Conservation (phyloP, 2,113 vertebrate genomes). For the Columbina picui region DNA sequence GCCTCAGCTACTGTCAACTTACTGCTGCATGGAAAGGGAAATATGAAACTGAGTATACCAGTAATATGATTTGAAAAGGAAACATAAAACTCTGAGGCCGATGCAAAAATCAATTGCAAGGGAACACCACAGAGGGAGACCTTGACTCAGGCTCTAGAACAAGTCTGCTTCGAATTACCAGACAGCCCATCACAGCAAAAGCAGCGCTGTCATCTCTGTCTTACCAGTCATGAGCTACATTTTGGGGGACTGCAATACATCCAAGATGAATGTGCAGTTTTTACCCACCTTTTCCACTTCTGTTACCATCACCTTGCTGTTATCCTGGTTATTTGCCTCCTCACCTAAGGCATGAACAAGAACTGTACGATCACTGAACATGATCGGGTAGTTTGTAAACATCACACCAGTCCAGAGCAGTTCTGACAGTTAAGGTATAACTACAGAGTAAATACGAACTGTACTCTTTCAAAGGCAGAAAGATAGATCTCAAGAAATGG, state of each 20-base stretch:
- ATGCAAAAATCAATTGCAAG: not conserved
- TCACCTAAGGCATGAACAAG: not conserved
- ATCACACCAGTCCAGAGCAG: not conserved
- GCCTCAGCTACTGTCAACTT: not conserved
- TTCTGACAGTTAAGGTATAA: slow-evolving; percentile 47
- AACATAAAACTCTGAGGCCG: not conserved
- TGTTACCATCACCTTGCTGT: not conserved
- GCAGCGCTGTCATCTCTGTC: not conserved
- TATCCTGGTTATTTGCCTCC: not conserved
- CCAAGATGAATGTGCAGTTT: not conserved
- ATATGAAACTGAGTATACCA: rapidly evolving
- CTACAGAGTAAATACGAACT: slow-evolving; percentile 42
- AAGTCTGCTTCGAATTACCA: not conserved
- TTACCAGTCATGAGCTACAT: not conserved
- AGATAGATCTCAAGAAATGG: not conserved
- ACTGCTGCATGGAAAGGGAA: not conserved
- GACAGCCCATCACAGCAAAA: not conserved
- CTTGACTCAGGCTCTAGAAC: not conserved
- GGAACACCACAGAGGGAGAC: not conserved
- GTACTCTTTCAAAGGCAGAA: not conserved
- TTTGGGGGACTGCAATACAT: not conserved
- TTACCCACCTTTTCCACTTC: not conserved
- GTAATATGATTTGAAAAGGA: not conserved
- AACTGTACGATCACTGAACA: not conserved
- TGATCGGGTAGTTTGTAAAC: not conserved